These are phyloP conservation scores for Tetramorium bicarinatum DNA, from an alignment of 2,888 invertebrate species.

Conservation along the genomic window DNA sequence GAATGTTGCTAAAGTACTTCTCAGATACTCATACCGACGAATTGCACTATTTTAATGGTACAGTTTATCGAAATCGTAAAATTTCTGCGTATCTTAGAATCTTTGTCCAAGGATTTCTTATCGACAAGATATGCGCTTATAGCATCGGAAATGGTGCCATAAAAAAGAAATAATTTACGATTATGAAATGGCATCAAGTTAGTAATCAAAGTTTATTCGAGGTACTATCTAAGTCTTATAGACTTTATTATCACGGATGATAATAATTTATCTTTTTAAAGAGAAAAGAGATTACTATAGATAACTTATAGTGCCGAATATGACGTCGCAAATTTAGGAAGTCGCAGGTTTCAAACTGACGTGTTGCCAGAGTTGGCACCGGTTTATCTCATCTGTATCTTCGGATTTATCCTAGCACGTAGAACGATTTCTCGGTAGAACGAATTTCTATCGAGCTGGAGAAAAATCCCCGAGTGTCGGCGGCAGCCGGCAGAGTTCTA, in stretches of 20 bases:
- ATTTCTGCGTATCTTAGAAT: neutral
- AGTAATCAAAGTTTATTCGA: neutral
- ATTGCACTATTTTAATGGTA: neutral
- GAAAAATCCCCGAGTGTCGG: neutral
- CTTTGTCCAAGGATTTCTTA: neutral
- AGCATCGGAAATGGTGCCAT: neutral
- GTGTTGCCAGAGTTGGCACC: neutral
- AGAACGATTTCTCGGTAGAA: neutral
- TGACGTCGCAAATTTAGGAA: neutral
- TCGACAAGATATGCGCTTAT: neutral
- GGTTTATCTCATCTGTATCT: neutral
- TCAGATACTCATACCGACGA: neutral
- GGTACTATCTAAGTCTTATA: neutral
- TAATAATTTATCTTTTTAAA: neutral
- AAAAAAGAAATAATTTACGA: neutral
- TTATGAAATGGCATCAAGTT: neutral
- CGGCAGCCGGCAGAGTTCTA: neutral
- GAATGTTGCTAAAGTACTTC: constrained; percentile 4
- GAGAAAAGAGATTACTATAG: neutral
- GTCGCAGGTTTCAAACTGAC: too few relatives aligned
- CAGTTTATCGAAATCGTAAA: neutral
- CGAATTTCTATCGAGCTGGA: neutral
- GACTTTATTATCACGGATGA: neutral
- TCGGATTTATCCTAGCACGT: neutral
- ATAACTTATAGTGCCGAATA: neutral